Percentiles rank a stretch among this genome's conserved stretches.
Conservation (phyloP, 2,888 invertebrate species). For the Eilema griseolum region DNA sequence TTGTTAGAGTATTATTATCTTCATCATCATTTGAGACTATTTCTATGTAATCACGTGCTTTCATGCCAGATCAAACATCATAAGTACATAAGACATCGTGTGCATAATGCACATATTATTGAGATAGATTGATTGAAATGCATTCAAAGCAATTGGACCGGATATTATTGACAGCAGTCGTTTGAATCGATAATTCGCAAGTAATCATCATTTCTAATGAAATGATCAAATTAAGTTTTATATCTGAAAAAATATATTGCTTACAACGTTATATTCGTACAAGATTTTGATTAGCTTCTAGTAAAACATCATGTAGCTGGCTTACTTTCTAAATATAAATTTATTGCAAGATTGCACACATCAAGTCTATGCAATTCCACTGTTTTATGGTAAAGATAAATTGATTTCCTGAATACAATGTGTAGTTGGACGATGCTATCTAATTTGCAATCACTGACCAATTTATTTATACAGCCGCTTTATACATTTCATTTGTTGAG, state of each 20-base stretch:
- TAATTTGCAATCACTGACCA: constrained; percentile 28
- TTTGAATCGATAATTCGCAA: background rate
- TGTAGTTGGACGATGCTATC: constrained; percentile 22
- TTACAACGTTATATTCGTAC: background rate
- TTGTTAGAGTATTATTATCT: background rate
- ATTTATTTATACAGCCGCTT: constrained; percentile 30
- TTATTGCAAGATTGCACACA: constrained; percentile 8
- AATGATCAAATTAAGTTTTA: background rate
- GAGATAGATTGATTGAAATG: constrained; percentile 27
- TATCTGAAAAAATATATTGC: background rate
- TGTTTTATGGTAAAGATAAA: constrained; percentile 19
- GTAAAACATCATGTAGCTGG: background rate
- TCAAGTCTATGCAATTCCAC: constrained; percentile 6
- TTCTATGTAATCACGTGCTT: constrained; percentile 35
- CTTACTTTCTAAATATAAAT: constrained; percentile 13
- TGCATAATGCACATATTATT: constrained; percentile 18
- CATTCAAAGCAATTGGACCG: constrained; percentile 17
- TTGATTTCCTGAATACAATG: constrained; percentile 25
- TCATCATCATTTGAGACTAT: background rate
- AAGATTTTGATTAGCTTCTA: background rate
- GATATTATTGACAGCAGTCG: constrained; percentile 8
- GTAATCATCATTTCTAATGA: background rate
- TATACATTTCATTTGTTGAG: constrained; percentile 38
- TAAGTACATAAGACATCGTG: constrained; percentile 25
- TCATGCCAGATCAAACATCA: constrained; percentile 31